These are phyloP conservation scores for Shinisaurus crocodilurus DNA, from an alignment of 2,113 vertebrate genomes.

Conservation along the genomic window DNA sequence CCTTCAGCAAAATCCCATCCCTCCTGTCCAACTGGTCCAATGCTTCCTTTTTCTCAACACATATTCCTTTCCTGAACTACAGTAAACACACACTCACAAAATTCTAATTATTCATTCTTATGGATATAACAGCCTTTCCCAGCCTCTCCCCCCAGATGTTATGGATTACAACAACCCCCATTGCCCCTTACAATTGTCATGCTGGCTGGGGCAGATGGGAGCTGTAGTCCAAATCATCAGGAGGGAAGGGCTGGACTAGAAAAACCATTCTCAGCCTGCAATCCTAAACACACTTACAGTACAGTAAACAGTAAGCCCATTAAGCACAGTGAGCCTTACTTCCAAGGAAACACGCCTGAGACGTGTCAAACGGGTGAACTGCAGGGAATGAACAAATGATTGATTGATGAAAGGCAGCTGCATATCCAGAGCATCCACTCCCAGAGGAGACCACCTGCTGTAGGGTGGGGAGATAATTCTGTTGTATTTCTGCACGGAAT, in stretches of 20 bases:
- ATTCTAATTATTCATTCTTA: neutral
- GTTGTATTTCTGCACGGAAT: neutral
- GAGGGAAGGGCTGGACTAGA: neutral
- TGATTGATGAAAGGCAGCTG: neutral
- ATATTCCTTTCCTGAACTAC: neutral
- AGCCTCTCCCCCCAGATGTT: neutral
- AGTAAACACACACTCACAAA: neutral
- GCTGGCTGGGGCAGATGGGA: neutral
- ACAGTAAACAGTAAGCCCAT: too few species aligned
- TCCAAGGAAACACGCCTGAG: neutral
- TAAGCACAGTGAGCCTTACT: neutral
- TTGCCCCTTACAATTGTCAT: neutral
- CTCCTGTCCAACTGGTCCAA: neutral
- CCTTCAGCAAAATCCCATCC: constrained; percentile 45
- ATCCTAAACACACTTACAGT: neutral
- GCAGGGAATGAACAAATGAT: neutral
- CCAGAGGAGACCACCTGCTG: neutral
- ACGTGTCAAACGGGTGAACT: neutral
- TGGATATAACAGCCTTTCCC: neutral
- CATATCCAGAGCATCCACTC: neutral
- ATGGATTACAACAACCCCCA: neutral
- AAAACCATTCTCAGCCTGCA: neutral
- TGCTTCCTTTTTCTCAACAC: neutral
- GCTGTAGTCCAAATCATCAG: neutral
- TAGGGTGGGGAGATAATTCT: neutral